Percentiles rank a stretch among this genome's conserved stretches.
These are phyloP conservation scores for Aepyceros melampus DNA, from an alignment of 2,113 vertebrate genomes.

Conservation along the genomic window DNA sequence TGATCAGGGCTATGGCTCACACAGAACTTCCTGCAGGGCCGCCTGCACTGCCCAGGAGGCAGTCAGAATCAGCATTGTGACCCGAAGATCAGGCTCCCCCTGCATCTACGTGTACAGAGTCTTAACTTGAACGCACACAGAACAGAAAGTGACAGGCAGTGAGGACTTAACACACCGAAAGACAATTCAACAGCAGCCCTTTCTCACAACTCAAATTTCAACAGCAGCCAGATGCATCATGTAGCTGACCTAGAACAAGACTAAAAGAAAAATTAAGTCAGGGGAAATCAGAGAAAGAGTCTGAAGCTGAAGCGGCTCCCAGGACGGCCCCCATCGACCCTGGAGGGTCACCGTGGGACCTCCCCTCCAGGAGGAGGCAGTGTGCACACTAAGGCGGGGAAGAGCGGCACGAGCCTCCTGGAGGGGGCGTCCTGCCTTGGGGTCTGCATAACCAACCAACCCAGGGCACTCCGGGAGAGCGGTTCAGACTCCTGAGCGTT, in stretches of 20 bases:
- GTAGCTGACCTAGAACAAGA: background rate
- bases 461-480: conserved; percentile 52
- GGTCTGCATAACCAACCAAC: conserved; percentile 46
- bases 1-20: accelerated
- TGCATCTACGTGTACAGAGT: background rate
- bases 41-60: accelerated
- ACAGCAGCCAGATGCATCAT: background rate
- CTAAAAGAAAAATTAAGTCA: background rate
- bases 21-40: background rate
- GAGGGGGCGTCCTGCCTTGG: conserved; percentile 71
- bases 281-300: background rate
- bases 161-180: conserved; percentile 30
- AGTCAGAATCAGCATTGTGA: accelerated
- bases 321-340: background rate
- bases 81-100: conserved; percentile 39
- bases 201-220: background rate
- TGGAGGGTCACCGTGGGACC: background rate
- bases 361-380: background rate
- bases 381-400: conserved; percentile 76
- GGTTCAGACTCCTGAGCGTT: conserved; percentile 43
- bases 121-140: background rate
- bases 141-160: conserved; percentile 42
- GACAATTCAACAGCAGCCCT: conserved; percentile 20
- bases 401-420: conserved; percentile 86
- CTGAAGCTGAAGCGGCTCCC: background rate